Percentiles rank a stretch among this genome's conserved stretches.
These are phyloP conservation scores for Sebastes ruberrimus DNA, from an alignment of 2,797 vertebrate species.

Conservation along the genomic window DNA sequence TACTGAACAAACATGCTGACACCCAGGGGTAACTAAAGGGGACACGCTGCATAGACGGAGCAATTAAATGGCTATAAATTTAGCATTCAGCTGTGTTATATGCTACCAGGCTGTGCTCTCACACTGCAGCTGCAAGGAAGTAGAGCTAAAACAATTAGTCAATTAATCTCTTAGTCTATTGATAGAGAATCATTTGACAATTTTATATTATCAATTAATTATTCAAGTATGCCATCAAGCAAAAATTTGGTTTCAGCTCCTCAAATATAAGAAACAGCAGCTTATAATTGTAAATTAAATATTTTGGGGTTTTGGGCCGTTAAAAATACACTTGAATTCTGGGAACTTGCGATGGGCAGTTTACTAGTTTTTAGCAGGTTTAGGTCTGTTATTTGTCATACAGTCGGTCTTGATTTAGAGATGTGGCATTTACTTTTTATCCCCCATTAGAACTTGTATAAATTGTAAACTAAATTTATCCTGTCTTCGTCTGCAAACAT, in stretches of 20 bases:
- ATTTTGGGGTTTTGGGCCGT: background rate
- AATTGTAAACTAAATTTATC: slow-evolving; percentile 2
- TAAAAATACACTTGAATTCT: background rate
- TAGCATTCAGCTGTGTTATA: background rate
- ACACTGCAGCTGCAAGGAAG: background rate
- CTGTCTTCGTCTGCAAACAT: background rate
- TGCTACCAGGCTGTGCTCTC: background rate
- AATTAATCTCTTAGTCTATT: background rate
- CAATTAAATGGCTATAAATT: background rate
- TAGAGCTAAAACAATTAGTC: background rate
- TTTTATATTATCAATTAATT: background rate
- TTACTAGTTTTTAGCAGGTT: background rate
- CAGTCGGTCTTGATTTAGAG: background rate
- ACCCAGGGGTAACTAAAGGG: background rate
- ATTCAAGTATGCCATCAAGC: background rate
- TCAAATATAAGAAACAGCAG: background rate
- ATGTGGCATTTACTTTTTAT: background rate
- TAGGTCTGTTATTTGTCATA: background rate
- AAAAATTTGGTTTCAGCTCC: background rate
- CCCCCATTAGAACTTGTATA: background rate
- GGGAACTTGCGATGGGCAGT: background rate
- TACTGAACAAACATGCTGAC: slow-evolving; percentile 27
- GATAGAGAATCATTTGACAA: background rate
- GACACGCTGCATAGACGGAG: background rate
- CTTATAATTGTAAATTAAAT: background rate